Evolutionary conservation across 2,888 invertebrate genomes (phyloP).

Genomic region (Coelinius sp.): DNA sequence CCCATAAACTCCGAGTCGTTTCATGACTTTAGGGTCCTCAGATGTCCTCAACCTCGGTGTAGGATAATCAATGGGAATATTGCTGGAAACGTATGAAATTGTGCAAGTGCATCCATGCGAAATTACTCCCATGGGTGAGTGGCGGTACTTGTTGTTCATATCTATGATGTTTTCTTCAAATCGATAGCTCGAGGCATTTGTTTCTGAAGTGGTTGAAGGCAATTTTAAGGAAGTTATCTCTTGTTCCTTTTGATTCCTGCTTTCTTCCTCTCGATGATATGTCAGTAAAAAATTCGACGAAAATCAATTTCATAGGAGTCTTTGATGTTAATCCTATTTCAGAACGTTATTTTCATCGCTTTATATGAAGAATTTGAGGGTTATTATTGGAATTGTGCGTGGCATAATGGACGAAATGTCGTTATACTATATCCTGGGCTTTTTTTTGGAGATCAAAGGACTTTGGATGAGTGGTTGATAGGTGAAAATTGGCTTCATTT

Average conservation of each 20-base stretch:
- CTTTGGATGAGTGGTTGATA: background rate
- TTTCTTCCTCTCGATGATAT: background rate
- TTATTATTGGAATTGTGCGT: no score
- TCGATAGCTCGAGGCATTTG: background rate
- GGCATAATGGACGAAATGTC: background rate
- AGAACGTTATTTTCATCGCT: background rate
- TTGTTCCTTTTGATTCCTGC: background rate
- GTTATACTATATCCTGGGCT: background rate
- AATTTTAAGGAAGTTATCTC: background rate
- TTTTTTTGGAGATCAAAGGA: background rate
- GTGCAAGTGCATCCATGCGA: background rate
- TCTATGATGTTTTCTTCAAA: background rate
- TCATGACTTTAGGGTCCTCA: background rate
- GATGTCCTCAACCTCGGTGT: background rate
- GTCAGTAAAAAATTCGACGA: background rate
- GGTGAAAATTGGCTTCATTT: no score
- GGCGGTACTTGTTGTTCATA: background rate
- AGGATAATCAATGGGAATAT: background rate
- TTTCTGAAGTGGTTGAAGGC: background rate
- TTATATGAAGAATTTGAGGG: background rate
- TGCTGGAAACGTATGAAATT: background rate
- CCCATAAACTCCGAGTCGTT: background rate
- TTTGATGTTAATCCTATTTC: background rate
- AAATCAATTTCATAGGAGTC: background rate
- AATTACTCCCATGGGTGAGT: background rate